Evolutionary conservation across 2,888 invertebrate species (phyloP), one percentile per base, ranked within the genome.

Genomic region (Leptinotarsa tumamoca): DNA sequence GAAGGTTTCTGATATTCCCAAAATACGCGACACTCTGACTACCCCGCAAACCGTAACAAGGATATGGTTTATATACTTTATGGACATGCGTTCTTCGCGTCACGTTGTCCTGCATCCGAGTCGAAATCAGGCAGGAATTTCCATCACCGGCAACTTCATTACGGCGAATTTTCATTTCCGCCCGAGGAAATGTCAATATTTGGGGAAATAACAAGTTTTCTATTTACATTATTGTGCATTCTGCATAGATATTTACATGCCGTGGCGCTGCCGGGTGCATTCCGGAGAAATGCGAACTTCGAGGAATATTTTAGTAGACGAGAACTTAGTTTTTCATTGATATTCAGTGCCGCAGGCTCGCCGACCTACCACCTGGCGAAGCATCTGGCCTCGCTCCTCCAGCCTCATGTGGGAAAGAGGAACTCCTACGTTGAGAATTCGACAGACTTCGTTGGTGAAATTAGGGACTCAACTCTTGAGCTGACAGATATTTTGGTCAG

Each of bases 151-250:
- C 69, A 33, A 56, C 69, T 54, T 70, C 70, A 58, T 70, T 70
- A 58, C 56, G 70, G 61, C n/a, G 58, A 70, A 23, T 70, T 58
- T 70, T 58, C 70, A 70, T 70, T 70, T 70, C 70, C 70, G 56
- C 33, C 18, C 14, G 43, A 58, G 70, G 70, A 70, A 70, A 58
- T 58, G 70, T 58, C 70, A 70, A 70, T 70, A 70, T 70, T 69
- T 69, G 56, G 69, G 69, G 69, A 23, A 54, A 43, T 56, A 69
- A 56, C 69, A 56, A 69, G 69, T 56, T 70, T 70, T 23, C 58
- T 70, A 49, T 70, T 58, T 56, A 21, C 51, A 49, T 49, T 70
- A 49, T 61, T 49, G 17, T 49, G 43, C 58, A 49, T 70, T 56
- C n/a, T 58, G 63, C 63, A 63, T 33, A 33, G 17, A 63, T 33